Evolutionary conservation across 2,888 invertebrate genomes (phyloP).

Genomic region (Oscheius sp.): DNA sequence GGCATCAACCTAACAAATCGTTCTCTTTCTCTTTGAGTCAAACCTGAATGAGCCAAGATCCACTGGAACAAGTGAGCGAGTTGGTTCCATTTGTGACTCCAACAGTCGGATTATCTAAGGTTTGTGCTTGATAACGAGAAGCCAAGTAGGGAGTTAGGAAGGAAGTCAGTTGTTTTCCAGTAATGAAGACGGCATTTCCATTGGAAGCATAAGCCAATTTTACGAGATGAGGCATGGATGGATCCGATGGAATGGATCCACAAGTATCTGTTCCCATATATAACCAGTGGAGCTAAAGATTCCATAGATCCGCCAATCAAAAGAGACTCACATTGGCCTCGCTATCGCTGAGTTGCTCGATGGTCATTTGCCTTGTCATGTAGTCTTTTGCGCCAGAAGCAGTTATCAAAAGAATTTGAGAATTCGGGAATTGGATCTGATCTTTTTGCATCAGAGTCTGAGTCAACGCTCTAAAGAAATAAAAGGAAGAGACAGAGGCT

Average conservation of each 20-base stretch:
- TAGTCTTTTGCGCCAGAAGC: slow-evolving; percentile 41
- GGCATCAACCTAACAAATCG: slow-evolving; percentile 42
- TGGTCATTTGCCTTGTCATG: slow-evolving; percentile 18
- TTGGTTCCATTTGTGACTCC: not conserved
- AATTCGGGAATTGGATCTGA: slow-evolving; percentile 38
- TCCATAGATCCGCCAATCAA: too few relatives aligned
- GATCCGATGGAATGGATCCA: slow-evolving; percentile 31
- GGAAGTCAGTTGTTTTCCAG: slow-evolving; percentile 19
- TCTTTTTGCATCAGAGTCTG: slow-evolving; percentile 9
- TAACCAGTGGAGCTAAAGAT: slow-evolving; percentile 42
- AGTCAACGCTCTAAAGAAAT: not conserved
- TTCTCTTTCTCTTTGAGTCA: not conserved
- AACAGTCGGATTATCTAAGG: slow-evolving; percentile 51
- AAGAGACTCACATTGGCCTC: slow-evolving; percentile 42
- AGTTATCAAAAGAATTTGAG: slow-evolving; percentile 44
- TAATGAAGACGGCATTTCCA: slow-evolving; percentile 49
- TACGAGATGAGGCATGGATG: slow-evolving; percentile 36
- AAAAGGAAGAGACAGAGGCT: not conserved
- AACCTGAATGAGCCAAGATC: slow-evolving; percentile 15
- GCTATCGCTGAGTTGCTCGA: slow-evolving; percentile 35
- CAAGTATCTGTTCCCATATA: slow-evolving; percentile 37
- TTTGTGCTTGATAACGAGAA: slow-evolving; percentile 42
- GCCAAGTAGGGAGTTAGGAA: slow-evolving; percentile 45
- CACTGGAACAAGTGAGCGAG: slow-evolving; percentile 35
- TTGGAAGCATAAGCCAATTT: slow-evolving; percentile 48